Base-by-base conservation (phyloP, 2,797 vertebrate species). In the Semotilus atromaculatus region DNA sequence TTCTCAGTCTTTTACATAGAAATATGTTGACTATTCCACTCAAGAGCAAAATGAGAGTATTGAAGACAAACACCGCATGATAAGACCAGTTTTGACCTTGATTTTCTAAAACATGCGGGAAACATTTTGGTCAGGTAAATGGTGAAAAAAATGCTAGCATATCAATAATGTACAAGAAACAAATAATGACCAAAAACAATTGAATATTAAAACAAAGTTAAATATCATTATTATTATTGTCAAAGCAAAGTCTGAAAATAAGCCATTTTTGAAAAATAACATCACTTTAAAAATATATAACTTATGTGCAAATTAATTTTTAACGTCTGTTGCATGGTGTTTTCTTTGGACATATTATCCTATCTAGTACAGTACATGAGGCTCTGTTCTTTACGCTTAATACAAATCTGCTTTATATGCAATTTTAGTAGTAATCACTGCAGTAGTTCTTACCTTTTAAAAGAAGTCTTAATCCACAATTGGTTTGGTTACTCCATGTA, bases 1-100 rank as follows among this genome's bases (percentile, higher is more conserved):
- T 62, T 13, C n/a, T 62, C 55, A 78, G 75, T 43, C n/a, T 78
- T 43, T 78, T 62, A 43, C 75, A 78, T 13, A 78, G 38, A 40
- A 48, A 13, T 66, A 72, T 58, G 48, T 72, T 68, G 51, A 55
- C n/a, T 38, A 68, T 55, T 71, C 51, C 53, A 58, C 80, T 70
- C 31, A 70, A 55, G 29, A 81, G 43, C 66, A 70, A 51, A 70
- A 72, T 55, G 11, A 55, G 21, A 6, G 36, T 68, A 38, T 68
- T 51, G 23, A 36, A 38, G 16, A 72, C 18, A 53, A 78, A 78
- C 55, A 78, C 75, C 36, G 7, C 55, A 62, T 62, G 55, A 14
- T 62, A 78, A 29, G 38, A 6, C 55, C n/a, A 40, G 36, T 62
- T 43, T 62, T 53, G 62, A 51, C 4, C 14, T 9, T 36, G 60